Base-by-base conservation (phyloP, 92 coral and sea anemone genomes). In the Porites rus region DNA sequence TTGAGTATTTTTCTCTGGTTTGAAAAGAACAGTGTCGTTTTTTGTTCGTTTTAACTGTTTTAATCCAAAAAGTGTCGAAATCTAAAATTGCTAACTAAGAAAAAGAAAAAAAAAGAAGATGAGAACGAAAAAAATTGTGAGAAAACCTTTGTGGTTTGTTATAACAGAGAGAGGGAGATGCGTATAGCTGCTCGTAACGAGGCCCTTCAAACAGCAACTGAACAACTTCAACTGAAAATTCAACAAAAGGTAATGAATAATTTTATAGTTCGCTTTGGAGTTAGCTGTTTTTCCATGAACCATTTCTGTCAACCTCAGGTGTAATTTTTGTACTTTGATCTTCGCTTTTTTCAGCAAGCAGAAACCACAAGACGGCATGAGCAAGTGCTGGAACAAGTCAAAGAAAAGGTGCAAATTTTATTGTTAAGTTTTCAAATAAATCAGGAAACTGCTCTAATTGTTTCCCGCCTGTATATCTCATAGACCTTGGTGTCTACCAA, bases 141-240 rank as follows among this genome's bases (percentile, higher is more conserved):
- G 12, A 1, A n/a, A 46, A 8, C 24, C 11, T 51, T 72, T 56
- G 54, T 18, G 58, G 65, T 75, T 22, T 84, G 63, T 76, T 56
- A 50, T 2, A 7, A 7, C 72, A 97, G 99, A 80, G 96, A 93
- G 75, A 91, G 98, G 60, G 99, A 97, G 76, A 93, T 93, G 95
- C 92, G 99, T 54, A 91, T 97, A 56, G 99, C 99, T 0, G 99
- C 99, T 6, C 94, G 97, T 51, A 97, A 97, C 31, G 99, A 93
- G 78, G 99, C 99, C 11, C 77, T 97, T 31, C 97, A 95, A 70
- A 97, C 95, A 4, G 98, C 99, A 56, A 92, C 95, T 0, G 99
- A 97, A 70, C 99, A 97, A 73, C 93, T 97, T 38, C 99, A 97
- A 72, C 83, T 95, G 25, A 93, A 93, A 72, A 97, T 97, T 54